Evolutionary conservation across 1,140 invertebrate species (phyloP), one percentile per base, ranked within the genome.

Genomic region (Aphaenogaster rudis): DNA sequence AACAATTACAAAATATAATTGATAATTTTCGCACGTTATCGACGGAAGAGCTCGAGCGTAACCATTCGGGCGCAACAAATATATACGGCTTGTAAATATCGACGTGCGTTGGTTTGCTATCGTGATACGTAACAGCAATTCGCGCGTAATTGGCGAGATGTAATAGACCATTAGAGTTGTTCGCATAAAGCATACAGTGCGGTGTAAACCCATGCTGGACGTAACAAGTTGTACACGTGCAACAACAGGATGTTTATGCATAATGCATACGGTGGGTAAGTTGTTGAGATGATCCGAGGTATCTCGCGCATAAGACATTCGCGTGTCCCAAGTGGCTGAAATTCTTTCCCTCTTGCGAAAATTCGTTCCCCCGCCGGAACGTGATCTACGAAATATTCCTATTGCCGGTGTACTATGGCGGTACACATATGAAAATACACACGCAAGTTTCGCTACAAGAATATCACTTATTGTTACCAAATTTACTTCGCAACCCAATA

Each of bases 221-320:
- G 21, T 81, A 72, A 72, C 52, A 82, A 61, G 17, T 74, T 13
- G 17, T 42, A 33, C 21, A 82, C 7, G 28, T 11, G 80, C 67
- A 72, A 72, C 21, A 72, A 15, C 52, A 6, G 39, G 17, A 82
- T 82, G 66, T 82, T 82, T 82, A 48, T 72, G 52, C 80, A 72
- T 72, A 72, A 72, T 59, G 52, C 42, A 82, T 72, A 59, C 15
- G 15, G 3, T 33, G 36, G 42, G 0, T 52, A 45, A 61, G 66
- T 59, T 42, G 76, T 78, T 21, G 63, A 39, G 52, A 11, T 45
- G 39, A 57, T 82, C 11, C 67, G 0, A 72, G 39, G n/a, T 61
- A 54, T 5, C 28, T 82, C 42, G 21, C 28, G 52, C 17, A 33
- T 67, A 61, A 82, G 15, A 57, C 52, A 57, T 45, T 59, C 74